Percentiles rank a stretch among this genome's conserved stretches.
Conservation (phyloP, 2,888 invertebrate genomes). For the Limnephilus marmoratus region DNA sequence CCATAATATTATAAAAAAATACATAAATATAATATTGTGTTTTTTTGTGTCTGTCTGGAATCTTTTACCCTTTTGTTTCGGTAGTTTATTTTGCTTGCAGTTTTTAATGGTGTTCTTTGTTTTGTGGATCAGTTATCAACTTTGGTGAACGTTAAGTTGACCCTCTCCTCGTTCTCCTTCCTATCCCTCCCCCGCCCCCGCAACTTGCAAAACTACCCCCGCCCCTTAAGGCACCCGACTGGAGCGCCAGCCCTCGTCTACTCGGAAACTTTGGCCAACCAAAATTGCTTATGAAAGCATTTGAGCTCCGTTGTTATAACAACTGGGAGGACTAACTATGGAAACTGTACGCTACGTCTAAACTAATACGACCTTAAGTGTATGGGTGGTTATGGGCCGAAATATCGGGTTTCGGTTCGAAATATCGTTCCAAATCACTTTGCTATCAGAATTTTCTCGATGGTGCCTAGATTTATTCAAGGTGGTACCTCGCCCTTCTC, state of each 20-base stretch:
- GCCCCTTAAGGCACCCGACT: constrained; percentile 35
- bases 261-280: constrained; percentile 65
- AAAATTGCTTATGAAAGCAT: constrained; percentile 66
- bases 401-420: constrained; percentile 40
- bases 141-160: constrained; percentile 59
- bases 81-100: constrained; percentile 2
- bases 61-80: not conserved
- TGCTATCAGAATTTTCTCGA: constrained; percentile 43
- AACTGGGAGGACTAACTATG: constrained; percentile 54
- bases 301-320: constrained; percentile 65
- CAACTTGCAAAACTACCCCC: constrained; percentile 63
- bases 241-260: constrained; percentile 55
- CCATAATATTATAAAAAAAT: not conserved
- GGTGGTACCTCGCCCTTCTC: constrained; percentile 26
- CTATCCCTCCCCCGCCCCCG: constrained; percentile 46
- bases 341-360: constrained; percentile 43
- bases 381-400: constrained; percentile 39
- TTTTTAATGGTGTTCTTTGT: not conserved
- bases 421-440: constrained; percentile 32
- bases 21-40: not conserved
- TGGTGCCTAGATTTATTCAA: constrained; percentile 9
- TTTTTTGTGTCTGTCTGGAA: not conserved
- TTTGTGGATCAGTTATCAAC: constrained; percentile 53
- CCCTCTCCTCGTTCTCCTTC: constrained; percentile 39
- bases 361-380: constrained; percentile 42